Conservation (phyloP, 2,797 vertebrate species). For the Sebastes iracundus region DNA sequence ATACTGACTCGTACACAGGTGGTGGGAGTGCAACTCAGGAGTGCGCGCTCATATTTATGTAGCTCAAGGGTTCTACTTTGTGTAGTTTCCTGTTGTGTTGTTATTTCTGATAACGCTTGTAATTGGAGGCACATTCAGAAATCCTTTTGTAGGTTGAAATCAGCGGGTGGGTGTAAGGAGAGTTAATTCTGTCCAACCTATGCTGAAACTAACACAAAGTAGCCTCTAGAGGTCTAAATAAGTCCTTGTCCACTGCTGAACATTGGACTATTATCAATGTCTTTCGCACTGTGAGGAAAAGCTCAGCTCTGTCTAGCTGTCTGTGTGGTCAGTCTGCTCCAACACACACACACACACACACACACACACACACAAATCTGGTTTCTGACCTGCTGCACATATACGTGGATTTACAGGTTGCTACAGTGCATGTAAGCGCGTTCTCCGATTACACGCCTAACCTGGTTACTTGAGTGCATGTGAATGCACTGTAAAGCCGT, state of each 20-base stretch:
- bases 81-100: background rate
- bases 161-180: no score
- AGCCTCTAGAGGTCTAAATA: background rate
- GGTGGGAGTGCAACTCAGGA: slow-evolving; percentile 5
- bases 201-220: background rate
- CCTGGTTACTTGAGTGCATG: background rate
- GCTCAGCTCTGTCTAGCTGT: background rate
- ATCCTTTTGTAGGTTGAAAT: background rate
- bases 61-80: slow-evolving; percentile 11
- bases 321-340: no score
- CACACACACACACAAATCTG: background rate
- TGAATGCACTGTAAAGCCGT: background rate
- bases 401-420: background rate
- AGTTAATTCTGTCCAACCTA: background rate
- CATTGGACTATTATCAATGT: background rate
- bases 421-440: background rate
- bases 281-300: background rate
- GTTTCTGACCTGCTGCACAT: background rate
- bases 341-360: background rate
- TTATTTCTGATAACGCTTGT: background rate
- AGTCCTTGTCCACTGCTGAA: background rate
- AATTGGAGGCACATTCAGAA: background rate
- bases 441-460: background rate
- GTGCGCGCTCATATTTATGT: slow-evolving; percentile 2
- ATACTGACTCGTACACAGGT: slow-evolving; percentile 40